phyloP scores from a whole-genome alignment of 2,113 vertebrate genomes.

The Acrocephalus kingi region DNA sequence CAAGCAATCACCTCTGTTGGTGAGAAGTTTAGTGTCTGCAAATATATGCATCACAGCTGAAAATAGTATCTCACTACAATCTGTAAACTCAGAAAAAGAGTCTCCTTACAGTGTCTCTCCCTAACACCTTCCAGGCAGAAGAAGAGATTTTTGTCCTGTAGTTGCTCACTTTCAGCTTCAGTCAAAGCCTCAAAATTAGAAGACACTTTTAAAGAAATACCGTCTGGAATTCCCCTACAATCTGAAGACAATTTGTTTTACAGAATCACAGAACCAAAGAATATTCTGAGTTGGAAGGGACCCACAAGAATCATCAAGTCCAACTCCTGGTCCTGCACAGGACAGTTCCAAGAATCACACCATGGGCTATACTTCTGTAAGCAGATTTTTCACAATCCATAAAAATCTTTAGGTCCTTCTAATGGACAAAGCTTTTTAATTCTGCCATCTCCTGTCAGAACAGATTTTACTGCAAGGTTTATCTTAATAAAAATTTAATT shows the following conservation, averaged over 20 bases:
- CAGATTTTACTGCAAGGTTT: not conserved
- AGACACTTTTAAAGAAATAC: not conserved
- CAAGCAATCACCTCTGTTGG: not conserved
- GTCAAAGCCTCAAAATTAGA: not conserved
- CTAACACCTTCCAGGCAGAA: slow-evolving; percentile 1
- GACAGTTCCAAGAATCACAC: not conserved
- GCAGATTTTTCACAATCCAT: not conserved
- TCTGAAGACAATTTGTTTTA: not conserved
- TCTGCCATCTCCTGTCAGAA: not conserved
- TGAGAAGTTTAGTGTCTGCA: not conserved
- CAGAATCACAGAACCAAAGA: not conserved
- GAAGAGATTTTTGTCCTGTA: not conserved
- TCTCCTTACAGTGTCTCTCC: not conserved
- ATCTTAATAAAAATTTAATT: not conserved
- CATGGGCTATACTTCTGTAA: not conserved
- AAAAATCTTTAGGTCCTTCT: not conserved
- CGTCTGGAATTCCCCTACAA: not conserved
- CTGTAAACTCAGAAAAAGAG: not conserved
- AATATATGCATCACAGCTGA: not conserved
- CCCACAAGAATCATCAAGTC: not conserved
- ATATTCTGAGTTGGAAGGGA: not conserved
- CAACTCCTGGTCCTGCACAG: not conserved
- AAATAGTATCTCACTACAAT: not conserved
- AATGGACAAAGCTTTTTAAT: not conserved
- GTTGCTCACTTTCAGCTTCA: not conserved